Evolutionary conservation across 2,797 vertebrate species (phyloP).

Genomic region (Scolopax rusticola): DNA sequence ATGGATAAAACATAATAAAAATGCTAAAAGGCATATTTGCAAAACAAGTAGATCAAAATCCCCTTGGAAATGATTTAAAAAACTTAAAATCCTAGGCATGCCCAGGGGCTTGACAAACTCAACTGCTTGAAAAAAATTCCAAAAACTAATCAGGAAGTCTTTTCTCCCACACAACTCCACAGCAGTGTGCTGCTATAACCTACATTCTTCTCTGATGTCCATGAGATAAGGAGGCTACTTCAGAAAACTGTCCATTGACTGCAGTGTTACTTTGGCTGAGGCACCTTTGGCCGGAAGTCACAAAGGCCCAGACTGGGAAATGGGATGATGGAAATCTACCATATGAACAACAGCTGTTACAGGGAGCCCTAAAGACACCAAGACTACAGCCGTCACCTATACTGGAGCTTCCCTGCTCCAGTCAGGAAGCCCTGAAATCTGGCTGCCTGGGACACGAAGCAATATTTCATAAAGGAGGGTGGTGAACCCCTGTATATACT

Average conservation of each 20-base stretch:
- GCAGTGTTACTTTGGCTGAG: neutral
- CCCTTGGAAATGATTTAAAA: neutral
- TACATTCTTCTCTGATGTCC: neutral
- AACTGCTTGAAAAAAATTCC: neutral
- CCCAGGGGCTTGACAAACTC: neutral
- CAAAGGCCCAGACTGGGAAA: neutral
- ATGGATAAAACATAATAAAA: neutral
- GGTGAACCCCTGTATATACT: neutral
- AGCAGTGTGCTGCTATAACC: neutral
- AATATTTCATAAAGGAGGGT: neutral
- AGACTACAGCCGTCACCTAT: neutral
- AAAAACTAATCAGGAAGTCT: neutral
- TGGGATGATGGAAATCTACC: neutral
- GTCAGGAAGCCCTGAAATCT: neutral
- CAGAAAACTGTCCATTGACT: neutral
- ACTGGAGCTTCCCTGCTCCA: neutral
- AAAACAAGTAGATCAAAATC: neutral
- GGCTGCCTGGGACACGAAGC: neutral
- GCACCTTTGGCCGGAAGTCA: neutral
- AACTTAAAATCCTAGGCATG: rapidly evolving
- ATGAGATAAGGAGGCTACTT: neutral
- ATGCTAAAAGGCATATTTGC: neutral
- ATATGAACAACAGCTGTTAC: neutral
- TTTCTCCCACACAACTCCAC: too few species aligned
- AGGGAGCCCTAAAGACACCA: neutral